Conservation (phyloP, 2,797 vertebrate species). For the Sphenodon punctatus region DNA sequence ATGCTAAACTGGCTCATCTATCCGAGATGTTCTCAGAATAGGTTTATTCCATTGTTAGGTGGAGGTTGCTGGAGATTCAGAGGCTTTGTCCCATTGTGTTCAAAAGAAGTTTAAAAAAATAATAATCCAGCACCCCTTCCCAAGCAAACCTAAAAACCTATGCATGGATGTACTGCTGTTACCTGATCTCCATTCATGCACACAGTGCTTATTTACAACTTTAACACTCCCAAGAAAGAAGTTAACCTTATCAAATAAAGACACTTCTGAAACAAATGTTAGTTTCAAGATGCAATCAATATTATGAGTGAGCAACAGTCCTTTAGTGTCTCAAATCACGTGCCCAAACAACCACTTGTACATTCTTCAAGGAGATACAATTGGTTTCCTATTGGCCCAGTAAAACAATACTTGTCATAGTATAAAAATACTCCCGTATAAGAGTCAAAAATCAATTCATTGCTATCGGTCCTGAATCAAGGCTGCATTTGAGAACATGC, state of each 20-base stretch:
- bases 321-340: slow-evolving; percentile 35
- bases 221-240: slow-evolving; percentile 64
- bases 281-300: slow-evolving; percentile 66
- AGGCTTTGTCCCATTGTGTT: slow-evolving; percentile 37
- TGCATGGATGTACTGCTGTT: slow-evolving; percentile 59
- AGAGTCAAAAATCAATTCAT: neutral
- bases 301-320: slow-evolving; percentile 53
- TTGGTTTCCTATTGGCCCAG: neutral
- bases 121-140: slow-evolving; percentile 37
- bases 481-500: neutral
- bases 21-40: slow-evolving; percentile 40
- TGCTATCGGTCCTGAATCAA: neutral
- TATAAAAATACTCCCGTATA: slow-evolving; percentile 11
- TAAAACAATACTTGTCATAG: slow-evolving; percentile 22
- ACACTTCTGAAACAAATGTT: slow-evolving; percentile 56
- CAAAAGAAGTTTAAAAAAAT: slow-evolving; percentile 51
- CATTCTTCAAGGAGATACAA: slow-evolving; percentile 3
- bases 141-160: slow-evolving; percentile 42
- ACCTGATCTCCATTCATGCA: slow-evolving; percentile 58
- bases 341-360: slow-evolving; percentile 27
- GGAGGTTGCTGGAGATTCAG: slow-evolving; percentile 15
- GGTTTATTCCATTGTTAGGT: slow-evolving; percentile 54
- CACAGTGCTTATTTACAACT: slow-evolving; percentile 60
- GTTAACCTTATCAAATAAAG: slow-evolving; percentile 65
- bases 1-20: accelerated